These are phyloP conservation scores for Hypena proboscidalis DNA, from an alignment of 2,888 invertebrate genomes.

Conservation along the genomic window DNA sequence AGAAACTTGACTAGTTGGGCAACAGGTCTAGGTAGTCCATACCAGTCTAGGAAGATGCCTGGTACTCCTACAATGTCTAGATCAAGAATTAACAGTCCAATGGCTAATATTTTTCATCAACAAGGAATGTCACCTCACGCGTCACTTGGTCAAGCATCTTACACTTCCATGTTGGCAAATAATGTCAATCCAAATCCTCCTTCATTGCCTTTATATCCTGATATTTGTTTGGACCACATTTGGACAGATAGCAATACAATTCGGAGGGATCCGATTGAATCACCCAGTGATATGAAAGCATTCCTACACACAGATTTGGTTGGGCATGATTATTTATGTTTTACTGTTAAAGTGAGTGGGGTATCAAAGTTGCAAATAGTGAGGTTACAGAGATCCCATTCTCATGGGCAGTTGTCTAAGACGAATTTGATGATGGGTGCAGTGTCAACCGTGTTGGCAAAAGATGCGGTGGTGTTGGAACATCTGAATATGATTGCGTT, in stretches of 20 bases:
- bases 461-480: conserved; percentile 92
- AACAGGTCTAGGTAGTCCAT: conserved; percentile 70
- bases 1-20: conserved; percentile 69
- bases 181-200: conserved; percentile 78
- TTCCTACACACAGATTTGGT: conserved; percentile 95
- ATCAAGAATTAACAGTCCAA: conserved; percentile 74
- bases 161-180: conserved; percentile 75
- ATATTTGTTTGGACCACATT: conserved; percentile 94
- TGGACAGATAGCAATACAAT: conserved; percentile 91
- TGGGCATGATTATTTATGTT: conserved; percentile 94
- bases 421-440: conserved; percentile 91
- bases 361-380: conserved; percentile 87
- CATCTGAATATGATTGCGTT: conserved; percentile 94
- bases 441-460: conserved; percentile 89
- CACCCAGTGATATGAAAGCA: conserved; percentile 83
- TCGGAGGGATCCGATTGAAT: conserved; percentile 68
- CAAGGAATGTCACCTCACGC: conserved; percentile 79
- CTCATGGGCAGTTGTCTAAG: conserved; percentile 69
- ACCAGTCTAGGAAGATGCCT: conserved; percentile 63
- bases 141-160: conserved; percentile 77
- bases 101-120: conserved; percentile 77
- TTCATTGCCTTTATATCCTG: conserved; percentile 91
- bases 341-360: conserved; percentile 81
- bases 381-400: conserved; percentile 87
- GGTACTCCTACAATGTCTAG: conserved; percentile 60